phyloP scores from a whole-genome alignment of 2,113 vertebrate genomes.

The Psilopsiagon aymara region DNA sequence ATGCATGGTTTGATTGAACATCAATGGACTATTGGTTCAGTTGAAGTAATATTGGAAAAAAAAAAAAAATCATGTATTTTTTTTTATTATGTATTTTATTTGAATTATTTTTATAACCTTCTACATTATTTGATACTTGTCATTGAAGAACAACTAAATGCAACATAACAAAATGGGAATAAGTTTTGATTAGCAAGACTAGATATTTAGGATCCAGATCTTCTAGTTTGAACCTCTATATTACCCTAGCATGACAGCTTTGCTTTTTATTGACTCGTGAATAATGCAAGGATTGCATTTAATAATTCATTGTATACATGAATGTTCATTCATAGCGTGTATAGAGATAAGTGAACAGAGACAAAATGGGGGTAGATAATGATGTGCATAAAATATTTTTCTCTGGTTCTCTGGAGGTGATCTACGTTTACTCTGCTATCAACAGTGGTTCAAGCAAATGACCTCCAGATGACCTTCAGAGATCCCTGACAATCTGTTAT shows the following conservation, averaged over 20 bases:
- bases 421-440: not conserved
- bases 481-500: not conserved
- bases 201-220: not conserved
- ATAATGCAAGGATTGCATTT: not conserved
- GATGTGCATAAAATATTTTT: not conserved
- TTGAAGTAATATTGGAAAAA: not conserved
- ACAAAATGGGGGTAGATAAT: not conserved
- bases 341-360: not conserved
- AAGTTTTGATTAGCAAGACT: not conserved
- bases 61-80: accelerated
- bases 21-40: not conserved
- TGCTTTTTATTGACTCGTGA: not conserved
- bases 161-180: not conserved
- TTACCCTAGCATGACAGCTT: not conserved
- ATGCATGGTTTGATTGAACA: not conserved
- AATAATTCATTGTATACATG: not conserved
- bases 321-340: not conserved
- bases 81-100: not conserved
- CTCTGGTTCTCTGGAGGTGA: not conserved
- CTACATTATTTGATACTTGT: not conserved
- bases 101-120: not conserved
- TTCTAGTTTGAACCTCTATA: not conserved
- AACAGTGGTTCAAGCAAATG: not conserved
- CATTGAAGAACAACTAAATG: not conserved
- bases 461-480: not conserved